A percentile compares a stretch with the other conserved stretches of the same genome.
phyloP scores from a whole-genome alignment of 2,888 invertebrate species.

The Iselma pallidipennis region DNA sequence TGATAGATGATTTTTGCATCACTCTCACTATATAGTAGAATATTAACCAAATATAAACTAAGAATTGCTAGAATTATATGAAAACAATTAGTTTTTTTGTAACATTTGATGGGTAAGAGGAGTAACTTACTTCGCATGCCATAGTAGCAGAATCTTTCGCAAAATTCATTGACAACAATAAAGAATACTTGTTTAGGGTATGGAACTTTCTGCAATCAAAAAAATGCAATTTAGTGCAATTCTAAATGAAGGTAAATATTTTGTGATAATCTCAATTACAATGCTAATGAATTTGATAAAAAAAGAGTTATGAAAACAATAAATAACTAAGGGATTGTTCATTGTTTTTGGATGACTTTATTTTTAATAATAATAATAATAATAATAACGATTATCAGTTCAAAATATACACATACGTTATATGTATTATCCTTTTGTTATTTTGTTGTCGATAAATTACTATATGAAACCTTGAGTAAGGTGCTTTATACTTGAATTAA shows the following conservation, averaged over 20 bases:
- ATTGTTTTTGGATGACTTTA: too few relatives aligned
- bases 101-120: slow-evolving; percentile 4
- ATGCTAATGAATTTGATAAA: too few relatives aligned
- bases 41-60: slow-evolving; percentile 82
- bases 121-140: slow-evolving; percentile 88
- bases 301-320: too few relatives aligned
- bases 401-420: too few relatives aligned
- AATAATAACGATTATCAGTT: too few relatives aligned
- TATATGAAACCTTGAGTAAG: too few relatives aligned
- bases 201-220: slow-evolving; percentile 65
- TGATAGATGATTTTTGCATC: slow-evolving; percentile 88
- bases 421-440: too few relatives aligned
- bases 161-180: slow-evolving; percentile 96
- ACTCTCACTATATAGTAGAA: slow-evolving; percentile 72
- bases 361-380: too few relatives aligned
- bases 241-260: not conserved
- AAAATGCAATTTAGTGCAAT: slow-evolving; percentile 26
- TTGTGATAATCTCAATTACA: not conserved
- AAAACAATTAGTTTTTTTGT: not conserved
- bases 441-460: too few relatives aligned
- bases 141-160: slow-evolving; percentile 96
- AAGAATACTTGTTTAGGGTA: slow-evolving; percentile 91
- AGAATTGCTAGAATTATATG: slow-evolving; percentile 76
- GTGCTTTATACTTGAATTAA: too few relatives aligned
- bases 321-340: too few relatives aligned